Evolutionary conservation across 2,888 invertebrate genomes (phyloP), one percentile per base, ranked within the genome.

Genomic region (Tortricodes alternella): DNA sequence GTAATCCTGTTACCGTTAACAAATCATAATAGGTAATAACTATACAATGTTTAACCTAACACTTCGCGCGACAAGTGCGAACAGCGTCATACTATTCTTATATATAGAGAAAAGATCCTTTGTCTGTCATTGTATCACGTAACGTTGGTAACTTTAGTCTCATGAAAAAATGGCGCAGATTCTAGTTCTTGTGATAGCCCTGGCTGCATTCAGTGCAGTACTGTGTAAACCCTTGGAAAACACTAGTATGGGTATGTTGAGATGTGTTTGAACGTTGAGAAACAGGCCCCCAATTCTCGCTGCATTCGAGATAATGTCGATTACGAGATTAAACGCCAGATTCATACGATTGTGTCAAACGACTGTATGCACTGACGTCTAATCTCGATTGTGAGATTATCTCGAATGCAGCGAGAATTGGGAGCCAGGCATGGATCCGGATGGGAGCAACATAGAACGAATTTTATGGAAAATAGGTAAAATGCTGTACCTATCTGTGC

Each of bases 211-310:
- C 2, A 65, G 71, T 60, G 64, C 55, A 0, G 78, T 71, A 23
- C 58, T 57, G 32, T 64, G 78, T 43, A 67, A 72, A 24, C 82
- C 85, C 2, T 46, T 81, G 58, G 73, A 73, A 37, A 52, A 65
- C 7, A 51, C 61, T 38, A 62, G 53, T 58, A 18, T 44, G 3
- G 74, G 80, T 80, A 57, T 63, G 68, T 49, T 19, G 13, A 19
- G n/a, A n/a, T n/a, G n/a, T n/a, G n/a, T n/a, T n/a, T n/a, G n/a
- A n/a, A n/a, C n/a, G n/a, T n/a, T n/a, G n/a, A n/a, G n/a, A n/a
- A n/a, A n/a, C n/a, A n/a, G n/a, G n/a, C n/a, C n/a, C n/a, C n/a
- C n/a, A n/a, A n/a, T n/a, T n/a, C n/a, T n/a, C n/a, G n/a, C n/a
- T n/a, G n/a, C n/a, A n/a, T n/a, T n/a, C n/a, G n/a, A n/a, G n/a